phyloP scores from a whole-genome alignment of 2,113 vertebrate species.

The Ameiurus melas region DNA sequence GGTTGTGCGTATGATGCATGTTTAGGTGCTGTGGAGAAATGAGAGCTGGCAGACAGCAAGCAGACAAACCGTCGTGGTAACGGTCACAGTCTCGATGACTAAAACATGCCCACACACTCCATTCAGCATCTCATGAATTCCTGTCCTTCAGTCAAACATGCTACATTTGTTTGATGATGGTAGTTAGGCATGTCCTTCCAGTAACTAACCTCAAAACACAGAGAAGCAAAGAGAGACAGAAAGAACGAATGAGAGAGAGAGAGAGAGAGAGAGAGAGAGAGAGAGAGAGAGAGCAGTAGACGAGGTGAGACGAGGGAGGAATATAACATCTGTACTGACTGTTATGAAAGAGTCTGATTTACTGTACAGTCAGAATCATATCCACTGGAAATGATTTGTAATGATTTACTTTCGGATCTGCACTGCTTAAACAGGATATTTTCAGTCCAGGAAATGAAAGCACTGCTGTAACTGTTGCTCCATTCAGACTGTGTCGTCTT shows the following conservation, averaged over 20 bases:
- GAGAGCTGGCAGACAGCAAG: conserved; percentile 37
- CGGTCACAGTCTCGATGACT: conserved; percentile 33
- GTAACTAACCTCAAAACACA: conserved; percentile 42
- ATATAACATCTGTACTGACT: conserved; percentile 45
- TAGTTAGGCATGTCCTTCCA: conserved; percentile 56
- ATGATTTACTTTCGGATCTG: conserved; percentile 45
- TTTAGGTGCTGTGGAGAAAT: conserved; percentile 42
- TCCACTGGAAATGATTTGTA: conserved; percentile 25
- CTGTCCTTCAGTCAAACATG: conserved; percentile 58
- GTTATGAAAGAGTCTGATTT: conserved; percentile 45
- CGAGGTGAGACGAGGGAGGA: conserved; percentile 24
- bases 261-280: conserved; percentile 19
- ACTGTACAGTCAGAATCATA: conserved; percentile 34
- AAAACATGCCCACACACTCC: conserved; percentile 48
- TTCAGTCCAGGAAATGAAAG: conserved; percentile 8
- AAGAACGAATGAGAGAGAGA: neutral
- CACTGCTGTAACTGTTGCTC: neutral
- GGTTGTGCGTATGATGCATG: neutral
- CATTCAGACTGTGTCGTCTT: neutral
- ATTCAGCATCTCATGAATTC: conserved; percentile 54
- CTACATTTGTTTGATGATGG: conserved; percentile 60
- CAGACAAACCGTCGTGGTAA: conserved; percentile 36
- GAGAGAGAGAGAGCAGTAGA: conserved; percentile 15
- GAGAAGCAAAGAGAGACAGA: conserved; percentile 15
- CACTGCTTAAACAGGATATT: neutral